These are phyloP conservation scores for Raja brachyura DNA, from an alignment of 2,113 vertebrate genomes.

Conservation along the genomic window DNA sequence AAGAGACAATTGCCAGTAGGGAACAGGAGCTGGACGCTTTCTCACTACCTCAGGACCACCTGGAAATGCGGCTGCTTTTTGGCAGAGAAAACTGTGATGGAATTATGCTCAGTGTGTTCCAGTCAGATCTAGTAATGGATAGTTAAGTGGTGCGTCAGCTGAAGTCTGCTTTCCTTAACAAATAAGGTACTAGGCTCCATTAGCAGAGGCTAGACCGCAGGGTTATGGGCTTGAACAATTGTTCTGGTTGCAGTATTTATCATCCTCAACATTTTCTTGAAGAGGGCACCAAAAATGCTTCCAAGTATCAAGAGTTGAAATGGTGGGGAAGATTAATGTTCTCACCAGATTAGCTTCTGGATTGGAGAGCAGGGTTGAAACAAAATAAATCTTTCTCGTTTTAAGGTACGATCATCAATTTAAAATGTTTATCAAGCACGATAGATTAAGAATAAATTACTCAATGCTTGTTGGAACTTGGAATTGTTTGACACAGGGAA, in stretches of 20 bases:
- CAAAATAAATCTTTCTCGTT: background rate
- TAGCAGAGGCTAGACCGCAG: background rate
- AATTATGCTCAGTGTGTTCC: background rate
- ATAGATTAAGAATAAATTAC: background rate
- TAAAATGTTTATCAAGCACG: background rate
- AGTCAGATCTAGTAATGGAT: background rate
- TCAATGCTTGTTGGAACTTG: background rate
- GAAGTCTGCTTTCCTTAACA: background rate
- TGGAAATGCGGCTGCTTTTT: background rate
- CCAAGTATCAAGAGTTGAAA: background rate
- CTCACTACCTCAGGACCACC: background rate
- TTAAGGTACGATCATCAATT: background rate
- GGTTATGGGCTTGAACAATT: background rate
- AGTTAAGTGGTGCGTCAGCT: background rate
- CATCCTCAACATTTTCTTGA: background rate
- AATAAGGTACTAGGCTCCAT: background rate
- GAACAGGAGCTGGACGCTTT: background rate
- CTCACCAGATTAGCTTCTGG: background rate
- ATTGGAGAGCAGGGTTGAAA: background rate
- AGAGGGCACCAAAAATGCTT: background rate
- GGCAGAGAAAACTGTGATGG: background rate
- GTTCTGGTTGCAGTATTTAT: background rate
- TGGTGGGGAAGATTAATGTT: background rate
- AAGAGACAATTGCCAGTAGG: too few species aligned
- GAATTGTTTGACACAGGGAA: background rate